These are phyloP conservation scores for Strix uralensis DNA, from an alignment of 2,113 vertebrate genomes.

Conservation along the genomic window DNA sequence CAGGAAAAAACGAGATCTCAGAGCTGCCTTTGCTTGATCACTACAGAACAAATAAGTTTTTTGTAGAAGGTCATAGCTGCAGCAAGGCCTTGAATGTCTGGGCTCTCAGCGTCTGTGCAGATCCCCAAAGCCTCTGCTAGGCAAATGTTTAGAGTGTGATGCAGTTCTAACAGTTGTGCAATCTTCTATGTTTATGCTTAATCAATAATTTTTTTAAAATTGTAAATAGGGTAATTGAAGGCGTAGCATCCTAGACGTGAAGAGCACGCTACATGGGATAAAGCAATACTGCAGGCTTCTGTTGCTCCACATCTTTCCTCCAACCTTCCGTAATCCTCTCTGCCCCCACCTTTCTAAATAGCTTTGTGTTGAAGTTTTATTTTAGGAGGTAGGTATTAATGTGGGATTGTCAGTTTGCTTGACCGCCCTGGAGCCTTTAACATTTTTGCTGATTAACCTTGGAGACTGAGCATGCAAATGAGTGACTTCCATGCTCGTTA, in stretches of 20 bases:
- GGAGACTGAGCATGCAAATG: not conserved
- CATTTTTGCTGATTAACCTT: not conserved
- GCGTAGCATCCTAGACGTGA: not conserved
- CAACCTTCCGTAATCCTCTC: not conserved
- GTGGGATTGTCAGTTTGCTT: not conserved
- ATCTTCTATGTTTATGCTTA: not conserved
- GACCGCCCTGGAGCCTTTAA: not conserved
- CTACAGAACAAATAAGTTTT: not conserved
- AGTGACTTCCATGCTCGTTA: not conserved
- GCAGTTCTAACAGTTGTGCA: not conserved
- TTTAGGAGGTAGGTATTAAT: not conserved
- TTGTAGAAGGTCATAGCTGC: not conserved
- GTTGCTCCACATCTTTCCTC: not conserved
- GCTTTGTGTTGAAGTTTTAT: not conserved
- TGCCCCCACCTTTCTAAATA: not conserved
- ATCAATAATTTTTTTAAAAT: not conserved
- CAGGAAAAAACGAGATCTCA: not conserved
- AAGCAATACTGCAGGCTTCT: not conserved
- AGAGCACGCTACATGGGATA: not conserved
- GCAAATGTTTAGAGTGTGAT: fast-evolving
- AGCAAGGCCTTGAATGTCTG: not conserved
- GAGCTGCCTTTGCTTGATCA: not conserved
- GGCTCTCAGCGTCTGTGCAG: not conserved
- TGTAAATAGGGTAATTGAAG: not conserved
- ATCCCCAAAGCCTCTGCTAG: not conserved